These are phyloP conservation scores for Stomatorhinus ivindoensis DNA, from an alignment of 2,113 vertebrate genomes.

Conservation along the genomic window DNA sequence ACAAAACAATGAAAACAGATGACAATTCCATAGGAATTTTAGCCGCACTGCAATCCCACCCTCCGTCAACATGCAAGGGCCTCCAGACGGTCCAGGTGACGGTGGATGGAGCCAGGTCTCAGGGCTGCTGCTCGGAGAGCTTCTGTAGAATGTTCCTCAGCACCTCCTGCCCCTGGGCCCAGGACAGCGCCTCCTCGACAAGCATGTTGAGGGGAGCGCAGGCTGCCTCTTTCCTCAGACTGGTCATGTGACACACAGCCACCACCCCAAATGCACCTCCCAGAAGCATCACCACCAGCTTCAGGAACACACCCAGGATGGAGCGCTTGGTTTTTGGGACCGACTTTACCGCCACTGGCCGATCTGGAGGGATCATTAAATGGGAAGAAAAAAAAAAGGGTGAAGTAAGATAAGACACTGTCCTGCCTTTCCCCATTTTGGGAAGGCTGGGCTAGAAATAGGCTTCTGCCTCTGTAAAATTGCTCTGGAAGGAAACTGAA, in stretches of 20 bases:
- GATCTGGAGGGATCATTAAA: conserved; percentile 38
- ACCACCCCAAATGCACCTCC: conserved; percentile 54
- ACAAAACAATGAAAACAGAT: background rate
- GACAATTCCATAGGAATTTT: conserved; percentile 91
- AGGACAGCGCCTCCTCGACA: conserved; percentile 63
- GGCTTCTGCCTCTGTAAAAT: conserved; percentile 16
- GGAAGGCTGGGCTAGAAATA: background rate
- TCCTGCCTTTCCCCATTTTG: background rate
- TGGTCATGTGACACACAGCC: conserved; percentile 66
- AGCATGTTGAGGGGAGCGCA: conserved; percentile 68
- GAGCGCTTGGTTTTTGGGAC: conserved; percentile 42
- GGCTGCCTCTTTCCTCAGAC: conserved; percentile 63
- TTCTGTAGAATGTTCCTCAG: conserved; percentile 71
- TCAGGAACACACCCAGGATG: conserved; percentile 54
- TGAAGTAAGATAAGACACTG: background rate
- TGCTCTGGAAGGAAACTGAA: conserved; percentile 37
- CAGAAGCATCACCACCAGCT: conserved; percentile 57
- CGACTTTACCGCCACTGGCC: conserved; percentile 31
- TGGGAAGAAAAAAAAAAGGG: too few relatives aligned
- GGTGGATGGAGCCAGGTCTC: conserved; percentile 19
- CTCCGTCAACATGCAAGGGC: conserved; percentile 29
- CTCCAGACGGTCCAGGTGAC: background rate
- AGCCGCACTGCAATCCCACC: conserved; percentile 39
- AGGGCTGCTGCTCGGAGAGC: conserved; percentile 54
- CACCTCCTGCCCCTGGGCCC: conserved; percentile 68